phyloP scores from a whole-genome alignment of 2,113 vertebrate species.

The Theropithecus gelada region DNA sequence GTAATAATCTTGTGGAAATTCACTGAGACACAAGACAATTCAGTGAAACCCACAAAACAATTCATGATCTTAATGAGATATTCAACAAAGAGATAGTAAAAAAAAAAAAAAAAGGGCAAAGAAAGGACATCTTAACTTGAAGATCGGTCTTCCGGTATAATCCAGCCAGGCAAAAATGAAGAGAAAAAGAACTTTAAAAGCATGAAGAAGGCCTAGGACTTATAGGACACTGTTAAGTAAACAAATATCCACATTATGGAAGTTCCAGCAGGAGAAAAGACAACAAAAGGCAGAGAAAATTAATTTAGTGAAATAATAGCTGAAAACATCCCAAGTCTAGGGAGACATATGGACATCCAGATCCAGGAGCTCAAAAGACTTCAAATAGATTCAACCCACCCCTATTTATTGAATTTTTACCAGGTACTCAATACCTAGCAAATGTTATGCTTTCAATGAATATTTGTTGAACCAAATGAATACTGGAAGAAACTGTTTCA shows the following conservation, averaged over 20 bases:
- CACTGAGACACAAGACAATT: background rate
- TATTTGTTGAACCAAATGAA: background rate
- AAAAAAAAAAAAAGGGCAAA: background rate
- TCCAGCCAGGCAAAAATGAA: background rate
- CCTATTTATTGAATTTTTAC: background rate
- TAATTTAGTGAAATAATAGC: background rate
- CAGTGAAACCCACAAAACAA: background rate
- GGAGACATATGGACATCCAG: background rate
- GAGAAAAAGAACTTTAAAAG: background rate
- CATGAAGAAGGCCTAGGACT: background rate
- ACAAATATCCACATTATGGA: background rate
- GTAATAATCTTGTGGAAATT: background rate
- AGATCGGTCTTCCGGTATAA: background rate
- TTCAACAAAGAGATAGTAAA: background rate
- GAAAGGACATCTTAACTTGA: background rate
- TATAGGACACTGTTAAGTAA: background rate
- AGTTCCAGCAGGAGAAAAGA: background rate
- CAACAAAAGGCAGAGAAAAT: background rate
- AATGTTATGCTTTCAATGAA: background rate
- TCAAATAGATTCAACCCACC: background rate
- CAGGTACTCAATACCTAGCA: background rate
- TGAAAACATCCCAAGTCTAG: background rate
- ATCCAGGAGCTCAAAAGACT: background rate
- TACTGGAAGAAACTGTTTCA: background rate
- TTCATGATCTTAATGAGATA: background rate